These are phyloP conservation scores for Gnatocerus cornutus DNA, from an alignment of 2,888 invertebrate genomes.

Conservation along the genomic window DNA sequence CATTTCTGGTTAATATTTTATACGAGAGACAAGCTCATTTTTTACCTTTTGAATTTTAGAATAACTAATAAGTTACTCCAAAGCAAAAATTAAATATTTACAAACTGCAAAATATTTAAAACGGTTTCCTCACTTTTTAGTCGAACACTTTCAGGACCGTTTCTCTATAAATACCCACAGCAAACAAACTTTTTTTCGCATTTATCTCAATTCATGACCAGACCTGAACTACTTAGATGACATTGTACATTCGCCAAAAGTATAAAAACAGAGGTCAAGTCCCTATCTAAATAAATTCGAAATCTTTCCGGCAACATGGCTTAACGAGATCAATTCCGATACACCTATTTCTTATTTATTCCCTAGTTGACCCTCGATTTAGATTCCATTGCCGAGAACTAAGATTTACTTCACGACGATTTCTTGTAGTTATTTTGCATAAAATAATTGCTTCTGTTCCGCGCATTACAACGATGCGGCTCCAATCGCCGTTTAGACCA, in stretches of 20 bases:
- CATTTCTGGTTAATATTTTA: too few species aligned
- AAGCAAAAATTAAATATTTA: too few species aligned
- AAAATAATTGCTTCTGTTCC: slow-evolving; percentile 7
- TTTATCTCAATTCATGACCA: slow-evolving; percentile 4
- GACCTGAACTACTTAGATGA: slow-evolving; percentile 22
- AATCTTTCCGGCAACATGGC: slow-evolving; percentile 9
- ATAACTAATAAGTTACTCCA: too few species aligned
- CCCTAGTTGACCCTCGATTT: slow-evolving; percentile 34
- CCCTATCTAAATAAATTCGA: background rate
- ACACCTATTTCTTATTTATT: slow-evolving; percentile 17
- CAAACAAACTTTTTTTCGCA: slow-evolving; percentile 17
- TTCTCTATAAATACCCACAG: too few species aligned
- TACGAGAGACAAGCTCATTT: too few species aligned
- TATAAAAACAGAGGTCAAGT: slow-evolving; percentile 22
- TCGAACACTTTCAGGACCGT: too few species aligned
- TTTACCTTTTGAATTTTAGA: too few species aligned
- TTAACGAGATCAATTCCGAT: background rate
- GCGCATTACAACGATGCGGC: background rate
- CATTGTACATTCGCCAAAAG: slow-evolving; percentile 15
- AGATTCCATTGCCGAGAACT: slow-evolving; percentile 13
- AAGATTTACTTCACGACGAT: slow-evolving; percentile 19
- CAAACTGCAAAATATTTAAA: too few species aligned
- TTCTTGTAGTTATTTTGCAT: slow-evolving; percentile 14
- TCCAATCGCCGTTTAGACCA: background rate
- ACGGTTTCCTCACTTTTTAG: too few species aligned